Evolutionary conservation across 2,888 invertebrate genomes (phyloP), one percentile per base, ranked within the genome.

Genomic region (Cremastinae sp.): DNA sequence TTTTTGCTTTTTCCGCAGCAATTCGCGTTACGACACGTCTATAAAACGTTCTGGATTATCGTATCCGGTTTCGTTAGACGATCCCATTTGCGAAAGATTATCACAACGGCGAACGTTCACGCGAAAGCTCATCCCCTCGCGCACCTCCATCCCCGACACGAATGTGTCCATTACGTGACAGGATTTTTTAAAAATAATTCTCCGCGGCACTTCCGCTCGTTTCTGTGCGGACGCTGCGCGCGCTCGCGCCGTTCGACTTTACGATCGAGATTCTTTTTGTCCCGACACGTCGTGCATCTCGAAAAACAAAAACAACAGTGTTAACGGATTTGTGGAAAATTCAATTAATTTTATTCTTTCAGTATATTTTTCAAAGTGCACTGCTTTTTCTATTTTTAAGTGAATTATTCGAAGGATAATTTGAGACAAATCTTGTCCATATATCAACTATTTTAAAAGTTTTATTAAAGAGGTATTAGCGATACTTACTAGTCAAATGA

Each of bases 191-290:
- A 62, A 14, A 58, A 69, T 64, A 69, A 69, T 69, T 51, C 20
- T 51, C n/a, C n/a, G 20, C 34, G 2, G 36, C 69, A 62, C 74
- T 58, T 74, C 74, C 74, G 69, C 62, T 64, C 64, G 56, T 51
- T 62, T 16, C 45, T 68, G n/a, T n/a, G 43, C 41, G 49, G 51
- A 28, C 53, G 14, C 16, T 61, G 53, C 69, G 58, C 41, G 61
- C 22, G 22, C 14, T 45, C n/a, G 18, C 36, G 53, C 14, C 59
- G 73, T 66, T 61, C 61, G 53, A 51, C 49, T 69, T 64, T 58
- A 34, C n/a, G 49, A 16, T 18, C n/a, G 9, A 18, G 16, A 16
- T 12, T 49, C 16, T 36, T 49, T 28, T 28, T 28, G 2, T 28
- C n/a, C 49, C 28, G 45, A 36, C 12, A 59, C 22, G 14, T 12